Evolutionary conservation across 2,888 invertebrate genomes (phyloP).

Genomic region (Heteromyza rotundicornis): DNA sequence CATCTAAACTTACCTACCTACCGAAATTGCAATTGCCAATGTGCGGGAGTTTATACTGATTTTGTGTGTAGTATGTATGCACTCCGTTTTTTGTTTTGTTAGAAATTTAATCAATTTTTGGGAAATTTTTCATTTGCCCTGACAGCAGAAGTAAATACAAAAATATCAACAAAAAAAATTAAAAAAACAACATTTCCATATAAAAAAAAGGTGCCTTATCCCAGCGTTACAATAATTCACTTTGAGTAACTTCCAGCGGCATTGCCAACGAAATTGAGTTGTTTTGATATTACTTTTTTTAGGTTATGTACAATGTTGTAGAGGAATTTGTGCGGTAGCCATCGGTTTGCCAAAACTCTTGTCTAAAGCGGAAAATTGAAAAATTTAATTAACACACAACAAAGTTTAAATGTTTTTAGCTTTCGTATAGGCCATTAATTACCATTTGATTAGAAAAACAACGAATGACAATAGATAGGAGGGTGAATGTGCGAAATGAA

Average conservation of each 20-base stretch:
- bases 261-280: slow-evolving; percentile 28
- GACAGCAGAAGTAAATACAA: slow-evolving; percentile 36
- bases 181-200: slow-evolving; percentile 5
- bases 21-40: no score
- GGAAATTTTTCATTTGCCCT: slow-evolving; percentile 44
- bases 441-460: no score
- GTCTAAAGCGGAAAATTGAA: not conserved
- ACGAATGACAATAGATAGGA: no score
- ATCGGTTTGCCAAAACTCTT: no score
- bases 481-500: no score
- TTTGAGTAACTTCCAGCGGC: slow-evolving; percentile 1
- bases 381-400: not conserved
- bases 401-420: no score
- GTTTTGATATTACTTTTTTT: slow-evolving; percentile 11
- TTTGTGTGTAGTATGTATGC: no score
- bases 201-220: slow-evolving; percentile 28
- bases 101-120: slow-evolving; percentile 49
- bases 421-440: no score
- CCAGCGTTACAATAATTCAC: slow-evolving; percentile 31
- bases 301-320: slow-evolving; percentile 1
- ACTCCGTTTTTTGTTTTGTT: slow-evolving; percentile 23
- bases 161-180: slow-evolving; percentile 20
- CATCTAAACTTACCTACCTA: no score
- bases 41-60: no score
- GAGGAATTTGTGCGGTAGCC: not conserved